Evolutionary conservation across 2,113 vertebrate species (phyloP).

Genomic region (Neodontobutis hainanensis): DNA sequence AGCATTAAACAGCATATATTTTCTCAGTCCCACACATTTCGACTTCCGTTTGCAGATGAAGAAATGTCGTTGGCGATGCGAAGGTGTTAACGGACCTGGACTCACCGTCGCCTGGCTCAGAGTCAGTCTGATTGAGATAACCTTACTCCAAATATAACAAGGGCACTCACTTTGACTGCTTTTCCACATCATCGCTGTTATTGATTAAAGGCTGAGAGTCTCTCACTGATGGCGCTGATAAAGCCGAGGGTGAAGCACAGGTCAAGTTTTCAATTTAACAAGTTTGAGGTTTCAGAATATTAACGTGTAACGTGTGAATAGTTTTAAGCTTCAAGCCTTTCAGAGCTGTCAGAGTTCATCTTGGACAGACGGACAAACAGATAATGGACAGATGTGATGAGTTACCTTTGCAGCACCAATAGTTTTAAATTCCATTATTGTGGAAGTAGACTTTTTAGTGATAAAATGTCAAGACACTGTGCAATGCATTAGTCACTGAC

Average conservation of each 20-base stretch:
- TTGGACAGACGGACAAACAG: too few species aligned
- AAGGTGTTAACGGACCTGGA: neutral
- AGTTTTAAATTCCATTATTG: neutral
- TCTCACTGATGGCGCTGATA: slow-evolving; percentile 34
- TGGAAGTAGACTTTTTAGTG: too few species aligned
- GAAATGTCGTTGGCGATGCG: too few species aligned
- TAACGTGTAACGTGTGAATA: too few species aligned
- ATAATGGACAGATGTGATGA: too few species aligned
- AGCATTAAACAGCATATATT: too few species aligned
- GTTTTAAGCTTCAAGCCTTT: neutral
- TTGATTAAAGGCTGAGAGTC: slow-evolving; percentile 28
- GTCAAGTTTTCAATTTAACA: slow-evolving; percentile 16
- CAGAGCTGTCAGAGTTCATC: neutral
- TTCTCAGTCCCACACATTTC: too few species aligned
- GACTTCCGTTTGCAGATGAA: too few species aligned
- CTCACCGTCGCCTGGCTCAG: neutral
- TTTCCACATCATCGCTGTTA: slow-evolving; percentile 35
- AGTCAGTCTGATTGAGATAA: slow-evolving; percentile 42
- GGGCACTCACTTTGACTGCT: slow-evolving; percentile 31
- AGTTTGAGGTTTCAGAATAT: too few species aligned
- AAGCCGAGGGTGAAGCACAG: slow-evolving; percentile 23
- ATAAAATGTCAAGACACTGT: too few species aligned
- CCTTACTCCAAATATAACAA: slow-evolving; percentile 41
- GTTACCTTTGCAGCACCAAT: neutral
- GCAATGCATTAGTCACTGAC: too few species aligned